Base-by-base conservation (phyloP, 2,797 vertebrate species). In the Eulemur mongoz region DNA sequence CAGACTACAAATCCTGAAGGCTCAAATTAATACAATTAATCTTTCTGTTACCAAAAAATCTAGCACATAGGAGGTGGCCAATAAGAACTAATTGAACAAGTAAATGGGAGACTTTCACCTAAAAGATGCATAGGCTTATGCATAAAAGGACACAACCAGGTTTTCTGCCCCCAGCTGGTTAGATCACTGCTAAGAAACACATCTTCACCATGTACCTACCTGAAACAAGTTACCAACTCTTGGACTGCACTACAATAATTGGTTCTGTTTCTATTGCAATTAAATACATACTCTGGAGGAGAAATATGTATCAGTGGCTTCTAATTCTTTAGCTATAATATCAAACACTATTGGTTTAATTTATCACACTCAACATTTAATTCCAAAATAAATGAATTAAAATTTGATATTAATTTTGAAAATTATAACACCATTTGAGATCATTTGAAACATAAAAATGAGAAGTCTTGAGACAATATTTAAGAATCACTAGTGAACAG, bases 311-410 rank as follows among this genome's bases (percentile, higher is more conserved):
- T 40, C 30, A 59, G 4, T 45, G n/a, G 65, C 20, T 92, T 80
- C 84, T 81, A 89, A 75, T 30, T 30, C 48, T 67, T 69, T 80
- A 87, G 50, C 22, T 81, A 43, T 52, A 14, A 9, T 40, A 69
- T 69, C 48, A 80, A 84, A 76, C 35, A 78, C 11, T 69, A 84
- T 27, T 38, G 30, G 40, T 32, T 90, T 67, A 83, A 78, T 45
- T 95, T 59, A 96, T 57, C 32, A 12, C 78, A 52, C 14, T 89
- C 23, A 61, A 90, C 14, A 65, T 86, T 93, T 54, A 78, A 50
- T 50, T 91, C 57, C 63, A 79, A 90, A 95, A 76, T 38, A 75
- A 86, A 69, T 84, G n/a, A 79, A 57, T 30, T 91, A 50, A 88
- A 88, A 87, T 90, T 63, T 90, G 32, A 86, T 69, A 72, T 17